These are phyloP conservation scores for Ceuthmochares aereus DNA, from an alignment of 2,113 vertebrate species.

Conservation along the genomic window DNA sequence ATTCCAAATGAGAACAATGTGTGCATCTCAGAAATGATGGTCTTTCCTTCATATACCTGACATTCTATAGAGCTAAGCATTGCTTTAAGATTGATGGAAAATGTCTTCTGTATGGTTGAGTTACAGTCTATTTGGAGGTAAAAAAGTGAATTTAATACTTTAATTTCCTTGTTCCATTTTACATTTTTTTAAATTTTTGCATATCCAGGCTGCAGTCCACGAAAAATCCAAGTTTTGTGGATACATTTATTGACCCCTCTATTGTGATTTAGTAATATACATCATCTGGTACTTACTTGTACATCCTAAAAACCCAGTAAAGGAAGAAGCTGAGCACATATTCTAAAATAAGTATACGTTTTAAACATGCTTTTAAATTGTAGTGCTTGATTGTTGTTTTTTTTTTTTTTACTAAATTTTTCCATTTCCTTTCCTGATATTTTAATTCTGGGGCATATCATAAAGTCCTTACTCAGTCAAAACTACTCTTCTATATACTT, in stretches of 20 bases:
- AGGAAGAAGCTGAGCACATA: not conserved
- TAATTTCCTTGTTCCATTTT: not conserved
- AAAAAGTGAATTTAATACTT: constrained; percentile 7
- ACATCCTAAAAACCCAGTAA: not conserved
- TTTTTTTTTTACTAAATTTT: not conserved
- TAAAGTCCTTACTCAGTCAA: constrained; percentile 21
- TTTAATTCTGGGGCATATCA: constrained; percentile 18
- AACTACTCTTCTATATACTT: constrained; percentile 12
- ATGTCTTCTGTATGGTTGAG: not conserved
- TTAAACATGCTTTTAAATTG: constrained; percentile 9
- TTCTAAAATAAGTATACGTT: constrained; percentile 16
- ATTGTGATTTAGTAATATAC: not conserved
- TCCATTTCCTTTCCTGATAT: not conserved
- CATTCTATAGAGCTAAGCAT: constrained; percentile 6
- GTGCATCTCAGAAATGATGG: not conserved
- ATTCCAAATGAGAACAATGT: constrained; percentile 12
- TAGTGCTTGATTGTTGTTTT: not conserved
- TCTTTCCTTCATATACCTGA: not conserved
- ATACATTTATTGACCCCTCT: not conserved
- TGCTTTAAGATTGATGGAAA: not conserved
- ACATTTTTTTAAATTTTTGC: not conserved
- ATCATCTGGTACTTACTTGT: not conserved
- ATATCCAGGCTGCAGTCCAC: not conserved
- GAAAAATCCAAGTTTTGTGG: constrained; percentile 17
- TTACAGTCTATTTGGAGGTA: not conserved